Base-by-base conservation (phyloP, 2,797 vertebrate species). In the Morus bassanus region DNA sequence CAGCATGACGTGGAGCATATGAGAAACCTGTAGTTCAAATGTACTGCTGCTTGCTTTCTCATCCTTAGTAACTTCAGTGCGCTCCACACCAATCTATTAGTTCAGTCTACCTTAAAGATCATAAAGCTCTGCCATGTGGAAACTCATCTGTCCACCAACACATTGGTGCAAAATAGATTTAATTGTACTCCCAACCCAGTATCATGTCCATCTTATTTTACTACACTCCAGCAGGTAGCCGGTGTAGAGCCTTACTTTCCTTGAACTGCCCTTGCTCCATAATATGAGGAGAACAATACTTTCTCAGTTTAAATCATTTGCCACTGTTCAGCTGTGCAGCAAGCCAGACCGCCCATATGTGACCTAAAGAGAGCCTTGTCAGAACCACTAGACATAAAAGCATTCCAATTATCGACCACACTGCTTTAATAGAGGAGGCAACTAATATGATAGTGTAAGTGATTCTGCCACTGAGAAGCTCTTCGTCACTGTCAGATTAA, bases 281-380 rank as follows among this genome's bases (percentile, higher is more conserved):
- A 97, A 97, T 97, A 97, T 89, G 83, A 96, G 97, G 96, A 96
- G 98, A 98, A 98, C 98, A 98, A 98, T 98, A 98, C 98, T 98
- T 98, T 98, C 98, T 97, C 98, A 98, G 98, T 98, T 98, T 98
- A 99, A 99, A 99, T 99, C 98, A 99, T 99, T 99, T 98, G 99
- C 98, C 98, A 98, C 98, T 98, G 98, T 99, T 98, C 98, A 99
- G 98, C 98, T 98, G 99, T 98, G 98, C 98, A 96, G 98, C 97
- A 97, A 98, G 98, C 96, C 96, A 97, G 98, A 98, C 98, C 97
- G 97, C 98, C 98, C 98, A 98, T 98, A 98, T 97, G 98, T 99
- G 98, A 99, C 98, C 99, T 97, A 97, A 98, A 98, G 98, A 97
- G 98, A 98, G 98, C 98, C 98, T 98, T 98, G 98, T 98, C 98